Evolutionary conservation across 2,113 vertebrate species (phyloP), one percentile per base, ranked within the genome.

Genomic region (Cheilinus undulatus): DNA sequence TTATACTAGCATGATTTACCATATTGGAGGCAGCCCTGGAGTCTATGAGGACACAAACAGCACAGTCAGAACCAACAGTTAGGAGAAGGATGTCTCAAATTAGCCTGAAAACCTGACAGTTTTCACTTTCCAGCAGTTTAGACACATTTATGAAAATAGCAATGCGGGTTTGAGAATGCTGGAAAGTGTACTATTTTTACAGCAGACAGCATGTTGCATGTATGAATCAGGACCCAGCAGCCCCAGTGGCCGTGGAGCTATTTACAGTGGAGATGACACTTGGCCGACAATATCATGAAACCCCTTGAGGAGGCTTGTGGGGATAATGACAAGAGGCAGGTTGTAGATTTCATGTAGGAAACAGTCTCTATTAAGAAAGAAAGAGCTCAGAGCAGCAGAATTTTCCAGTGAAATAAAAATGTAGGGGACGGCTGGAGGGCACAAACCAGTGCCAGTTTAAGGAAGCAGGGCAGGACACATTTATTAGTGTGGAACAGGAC

Each of bases 301-400:
- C 5, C 57, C 82, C 86, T 78, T 26, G 53, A 83, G 88, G 79
- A 78, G 74, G 67, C 74, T 78, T 45, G 34, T 67, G 82, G 83
- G 78, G 54, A 60, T 78, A 60, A 84, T 81, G 76, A 76, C 76
- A 51, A 73, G 69, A 78, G 88, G 71, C 84, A 82, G 76, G 69
- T 50, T 81, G 73, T 72, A 51, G 67, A 78, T 69, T 78, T 83
- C 52, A 78, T 79, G 71, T 76, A 40, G 63, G 66, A 85, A 74
- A 62, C 73, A 22, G 51, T 53, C 69, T 75, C 63, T 78, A 54
- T 85, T 83, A 78, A 52, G 49, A 40, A 61, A 53, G 76, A 65
- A 59, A 45, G 22, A 24, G 24, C 61, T 80, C 61, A 63, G 23
- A 82, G 80, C 66, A 50, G 27, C 54, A 46, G 54, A 61, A n/a